Base-by-base conservation (phyloP, 1,140 invertebrate species). In the Acromyrmex echinatior region DNA sequence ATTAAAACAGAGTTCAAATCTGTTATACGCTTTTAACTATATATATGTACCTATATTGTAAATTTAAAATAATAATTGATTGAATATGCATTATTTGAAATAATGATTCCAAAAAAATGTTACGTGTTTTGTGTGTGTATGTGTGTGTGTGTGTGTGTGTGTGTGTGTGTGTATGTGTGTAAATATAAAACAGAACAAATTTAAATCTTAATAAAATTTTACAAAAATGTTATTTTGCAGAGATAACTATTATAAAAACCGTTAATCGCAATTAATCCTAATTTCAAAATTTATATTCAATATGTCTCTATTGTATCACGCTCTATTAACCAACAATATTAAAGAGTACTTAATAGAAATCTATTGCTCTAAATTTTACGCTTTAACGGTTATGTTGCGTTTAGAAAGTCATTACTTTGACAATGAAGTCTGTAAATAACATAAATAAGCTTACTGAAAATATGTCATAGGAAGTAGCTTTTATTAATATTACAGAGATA, bases 331-430 rank as follows among this genome's bases (percentile, higher is more conserved):
- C n/a, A 49, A 49, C 6, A 14, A 7, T 82, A 62, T 76, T 35
- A 84, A 73, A 25, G 25, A 14, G 35, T 16, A 16, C 56, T 82
- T 82, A 74, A 74, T 82, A 74, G 68, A 6, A 10, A 62, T 18
- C 21, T 31, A 73, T 62, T 82, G 56, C 51, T 14, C 12, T 74
- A 0, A 82, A 82, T 25, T 82, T 51, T 49, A 14, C 10, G 39
- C 25, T 74, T 49, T n/a, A 71, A 56, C 18, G 12, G 35, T 71
- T 3, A 39, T 39, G 1, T 58, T 60, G 35, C 1, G 14, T 73
- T 73, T 5, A 18, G 16, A 60, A 60, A 51, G 18, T 49, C 49
- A n/a, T 62, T 82, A 74, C 21, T 49, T 49, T 25, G 18, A 4
- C 12, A 58, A 3, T 9, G 18, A 62, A 49, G 6, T 74, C 14